A percentile compares a stretch with the other conserved stretches of the same genome.
phyloP scores from a whole-genome alignment of 2,888 invertebrate species.

The Pollenia griseotomentosa region DNA sequence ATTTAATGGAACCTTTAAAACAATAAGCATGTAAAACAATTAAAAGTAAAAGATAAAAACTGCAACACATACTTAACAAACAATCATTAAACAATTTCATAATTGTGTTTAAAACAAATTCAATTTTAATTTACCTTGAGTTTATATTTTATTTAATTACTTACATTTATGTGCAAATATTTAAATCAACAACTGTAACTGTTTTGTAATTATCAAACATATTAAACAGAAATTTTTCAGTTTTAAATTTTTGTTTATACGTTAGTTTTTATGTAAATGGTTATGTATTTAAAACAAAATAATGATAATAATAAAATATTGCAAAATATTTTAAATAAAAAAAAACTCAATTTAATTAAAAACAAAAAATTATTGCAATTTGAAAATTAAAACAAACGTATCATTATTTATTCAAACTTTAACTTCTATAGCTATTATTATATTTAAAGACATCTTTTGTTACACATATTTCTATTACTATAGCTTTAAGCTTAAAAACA shows the following conservation, averaged over 20 bases:
- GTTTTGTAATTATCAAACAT: conserved; percentile 18
- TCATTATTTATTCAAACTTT: conserved; percentile 15
- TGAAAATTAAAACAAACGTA: conserved; percentile 22
- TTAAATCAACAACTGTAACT: conserved; percentile 18
- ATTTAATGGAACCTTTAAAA: conserved; percentile 24
- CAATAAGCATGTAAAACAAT: background rate
- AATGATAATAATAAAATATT: conserved; percentile 22
- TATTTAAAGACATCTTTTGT: conserved; percentile 56
- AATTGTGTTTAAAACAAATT: conserved; percentile 40
- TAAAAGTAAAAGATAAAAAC: background rate
- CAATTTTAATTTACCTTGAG: conserved; percentile 21
- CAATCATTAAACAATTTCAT: conserved; percentile 30
- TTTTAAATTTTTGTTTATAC: conserved; percentile 38
- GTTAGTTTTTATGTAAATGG: conserved; percentile 45
- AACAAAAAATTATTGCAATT: conserved; percentile 11
- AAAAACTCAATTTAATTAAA: background rate
- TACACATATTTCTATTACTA: conserved; percentile 50
- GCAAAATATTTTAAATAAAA: conserved; percentile 17
- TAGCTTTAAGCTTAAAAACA: conserved; percentile 55
- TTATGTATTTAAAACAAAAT: conserved; percentile 50
- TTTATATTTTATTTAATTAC: conserved; percentile 43
- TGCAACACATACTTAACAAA: background rate
- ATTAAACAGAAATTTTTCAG: background rate
- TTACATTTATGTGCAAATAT: conserved; percentile 51
- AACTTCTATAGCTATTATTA: conserved; percentile 10